A percentile compares a stretch with the other conserved stretches of the same genome.
Evolutionary conservation across 2,797 vertebrate genomes (phyloP).

Genomic region (Malurus leucopterus): DNA sequence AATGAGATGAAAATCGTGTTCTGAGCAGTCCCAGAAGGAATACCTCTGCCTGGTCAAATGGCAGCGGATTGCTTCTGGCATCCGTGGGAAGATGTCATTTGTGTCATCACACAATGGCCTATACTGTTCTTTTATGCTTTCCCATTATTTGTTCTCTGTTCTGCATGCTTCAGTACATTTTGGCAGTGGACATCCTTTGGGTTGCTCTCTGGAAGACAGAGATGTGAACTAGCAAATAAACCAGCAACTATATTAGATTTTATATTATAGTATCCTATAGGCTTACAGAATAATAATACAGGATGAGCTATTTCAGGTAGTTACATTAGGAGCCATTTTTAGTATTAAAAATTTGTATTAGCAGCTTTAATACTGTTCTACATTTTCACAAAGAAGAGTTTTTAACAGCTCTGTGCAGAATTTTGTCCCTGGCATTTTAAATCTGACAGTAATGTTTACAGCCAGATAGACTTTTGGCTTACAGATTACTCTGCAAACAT

Average conservation of each 20-base stretch:
- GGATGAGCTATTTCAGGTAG: not conserved
- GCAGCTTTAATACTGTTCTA: not conserved
- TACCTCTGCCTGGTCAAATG: constrained; percentile 42
- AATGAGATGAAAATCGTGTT: constrained; percentile 34
- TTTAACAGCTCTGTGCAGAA: not conserved
- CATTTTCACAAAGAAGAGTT: not conserved
- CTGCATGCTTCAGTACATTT: not conserved
- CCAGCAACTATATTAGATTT: not conserved
- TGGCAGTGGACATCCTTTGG: not conserved
- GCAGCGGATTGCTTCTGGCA: constrained; percentile 36
- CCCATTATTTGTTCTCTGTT: not conserved
- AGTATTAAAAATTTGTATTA: not conserved
- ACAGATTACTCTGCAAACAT: not conserved
- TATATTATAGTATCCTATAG: not conserved
- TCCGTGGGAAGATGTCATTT: constrained; percentile 27
- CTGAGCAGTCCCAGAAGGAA: constrained; percentile 35
- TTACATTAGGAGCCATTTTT: not conserved
- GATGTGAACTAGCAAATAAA: not conserved
- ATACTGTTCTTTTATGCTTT: constrained; percentile 21
- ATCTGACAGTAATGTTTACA: not conserved
- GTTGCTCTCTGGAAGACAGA: not conserved
- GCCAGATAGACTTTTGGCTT: not conserved
- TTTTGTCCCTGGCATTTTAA: not conserved
- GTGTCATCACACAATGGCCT: constrained; percentile 34
- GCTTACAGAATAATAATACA: not conserved